Conservation (phyloP, 2,797 vertebrate genomes). For the Oryzias dopingdopingensis region DNA sequence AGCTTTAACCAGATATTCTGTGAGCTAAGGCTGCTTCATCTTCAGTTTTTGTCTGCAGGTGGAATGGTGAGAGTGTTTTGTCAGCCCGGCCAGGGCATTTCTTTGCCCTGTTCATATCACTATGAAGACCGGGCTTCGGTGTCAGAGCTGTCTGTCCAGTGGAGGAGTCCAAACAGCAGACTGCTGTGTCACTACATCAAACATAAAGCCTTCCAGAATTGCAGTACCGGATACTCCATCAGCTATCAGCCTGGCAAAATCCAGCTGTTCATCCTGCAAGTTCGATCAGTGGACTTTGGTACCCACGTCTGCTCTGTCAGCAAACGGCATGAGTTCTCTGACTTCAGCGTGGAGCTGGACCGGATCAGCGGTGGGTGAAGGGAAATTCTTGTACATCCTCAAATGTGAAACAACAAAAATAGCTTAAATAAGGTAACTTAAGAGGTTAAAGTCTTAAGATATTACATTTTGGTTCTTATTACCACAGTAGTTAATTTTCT, state of each 20-base stretch:
- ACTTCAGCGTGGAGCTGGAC: slow-evolving; percentile 60
- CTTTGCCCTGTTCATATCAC: slow-evolving; percentile 63
- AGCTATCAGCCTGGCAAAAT: slow-evolving; percentile 63
- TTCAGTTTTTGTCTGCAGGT: slow-evolving; percentile 36
- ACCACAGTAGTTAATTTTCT: too few relatives aligned
- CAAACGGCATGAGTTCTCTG: slow-evolving; percentile 71
- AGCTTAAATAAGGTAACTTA: too few relatives aligned
- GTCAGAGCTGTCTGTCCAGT: slow-evolving; percentile 74
- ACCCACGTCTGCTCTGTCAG: slow-evolving; percentile 74
- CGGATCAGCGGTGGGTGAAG: slow-evolving; percentile 56
- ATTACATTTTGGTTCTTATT: too few relatives aligned
- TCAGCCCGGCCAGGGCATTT: slow-evolving; percentile 30
- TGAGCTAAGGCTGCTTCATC: not conserved
- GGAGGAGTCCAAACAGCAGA: slow-evolving; percentile 64
- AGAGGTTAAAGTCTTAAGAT: too few relatives aligned
- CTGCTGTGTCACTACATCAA: slow-evolving; percentile 81
- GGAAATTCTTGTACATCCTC: too few relatives aligned
- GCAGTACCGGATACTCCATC: slow-evolving; percentile 66
- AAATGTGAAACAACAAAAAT: too few relatives aligned
- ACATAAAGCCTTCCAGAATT: slow-evolving; percentile 76
- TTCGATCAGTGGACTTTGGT: slow-evolving; percentile 58
- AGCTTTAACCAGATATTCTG: not conserved
- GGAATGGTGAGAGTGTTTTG: slow-evolving; percentile 40
- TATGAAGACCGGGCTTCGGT: slow-evolving; percentile 59
- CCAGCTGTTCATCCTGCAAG: slow-evolving; percentile 56